These are phyloP conservation scores for Sminthurinus aureus DNA, from an alignment of 2,888 invertebrate genomes.

Conservation along the genomic window DNA sequence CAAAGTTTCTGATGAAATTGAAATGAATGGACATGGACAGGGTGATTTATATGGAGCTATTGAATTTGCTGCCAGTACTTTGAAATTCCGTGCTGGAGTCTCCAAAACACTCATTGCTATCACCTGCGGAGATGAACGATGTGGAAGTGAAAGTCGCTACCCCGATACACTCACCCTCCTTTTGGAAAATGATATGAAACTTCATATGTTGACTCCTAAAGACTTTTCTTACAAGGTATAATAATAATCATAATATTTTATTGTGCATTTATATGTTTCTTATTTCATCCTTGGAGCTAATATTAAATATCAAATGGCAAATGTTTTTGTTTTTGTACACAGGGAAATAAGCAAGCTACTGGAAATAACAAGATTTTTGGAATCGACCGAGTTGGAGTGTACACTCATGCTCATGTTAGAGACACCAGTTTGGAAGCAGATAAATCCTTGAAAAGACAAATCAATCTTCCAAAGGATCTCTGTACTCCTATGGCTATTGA, in stretches of 20 bases:
- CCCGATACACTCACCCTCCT: conserved; percentile 61
- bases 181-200: conserved; percentile 61
- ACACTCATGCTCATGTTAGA: conserved; percentile 61
- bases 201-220: conserved; percentile 62
- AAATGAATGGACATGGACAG: conserved; percentile 58
- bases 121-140: conserved; percentile 62
- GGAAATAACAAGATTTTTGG: conserved; percentile 59
- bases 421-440: conserved; percentile 60
- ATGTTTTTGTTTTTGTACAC: background rate
- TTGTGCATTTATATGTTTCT: background rate
- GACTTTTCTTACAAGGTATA: conserved; percentile 51
- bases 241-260: background rate
- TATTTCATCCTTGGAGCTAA: too few species aligned
- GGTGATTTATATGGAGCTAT: conserved; percentile 61
- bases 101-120: conserved; percentile 65
- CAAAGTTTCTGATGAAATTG: conserved; percentile 47
- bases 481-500: conserved; percentile 63
- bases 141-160: conserved; percentile 61
- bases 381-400: conserved; percentile 62
- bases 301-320: too few species aligned
- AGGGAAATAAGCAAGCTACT: conserved; percentile 42
- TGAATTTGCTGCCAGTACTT: conserved; percentile 61
- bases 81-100: conserved; percentile 64
- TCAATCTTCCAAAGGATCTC: conserved; percentile 63
- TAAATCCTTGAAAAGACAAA: conserved; percentile 61